Percentiles rank a stretch among this genome's conserved stretches.
These are phyloP conservation scores for Xylota segnis DNA, from an alignment of 2,888 invertebrate genomes.

Conservation along the genomic window DNA sequence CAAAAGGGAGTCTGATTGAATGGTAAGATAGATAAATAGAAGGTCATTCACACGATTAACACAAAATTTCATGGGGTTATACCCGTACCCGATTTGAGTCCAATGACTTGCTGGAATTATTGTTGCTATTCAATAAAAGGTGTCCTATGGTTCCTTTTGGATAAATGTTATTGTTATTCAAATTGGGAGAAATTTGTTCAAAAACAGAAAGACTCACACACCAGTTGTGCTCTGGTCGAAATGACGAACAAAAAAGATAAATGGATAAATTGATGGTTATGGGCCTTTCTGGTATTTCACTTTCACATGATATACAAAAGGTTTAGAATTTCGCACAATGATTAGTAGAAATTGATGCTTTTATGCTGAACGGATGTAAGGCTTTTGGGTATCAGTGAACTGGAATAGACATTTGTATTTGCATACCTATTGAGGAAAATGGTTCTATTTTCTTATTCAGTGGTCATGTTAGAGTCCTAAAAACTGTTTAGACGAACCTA, in stretches of 20 bases:
- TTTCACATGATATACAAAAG: conserved; percentile 9
- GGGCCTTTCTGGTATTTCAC: conserved; percentile 10
- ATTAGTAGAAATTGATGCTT: background rate
- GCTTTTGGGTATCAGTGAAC: background rate
- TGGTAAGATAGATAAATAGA: background rate
- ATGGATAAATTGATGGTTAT: background rate
- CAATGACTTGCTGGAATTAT: conserved; percentile 1
- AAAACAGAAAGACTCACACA: conserved; percentile 21
- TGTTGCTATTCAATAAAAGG: conserved; percentile 14
- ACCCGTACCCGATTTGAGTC: background rate
- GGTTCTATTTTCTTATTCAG: too few relatives aligned
- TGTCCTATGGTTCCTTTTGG: background rate
- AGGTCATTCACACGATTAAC: conserved; percentile 9
- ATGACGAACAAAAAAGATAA: conserved; percentile 16
- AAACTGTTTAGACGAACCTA: too few relatives aligned
- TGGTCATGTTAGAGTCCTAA: too few relatives aligned
- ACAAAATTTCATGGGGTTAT: background rate
- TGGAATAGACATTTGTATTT: background rate
- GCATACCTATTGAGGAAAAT: too few relatives aligned
- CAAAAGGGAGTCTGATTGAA: background rate
- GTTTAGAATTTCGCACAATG: conserved; percentile 17
- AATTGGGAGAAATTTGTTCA: conserved; percentile 24
- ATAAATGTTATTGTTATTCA: conserved; percentile 45
- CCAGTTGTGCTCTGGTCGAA: conserved; percentile 13
- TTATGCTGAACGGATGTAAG: background rate